phyloP scores from a whole-genome alignment of 2,888 invertebrate species.

The Diplolepis rosae region DNA sequence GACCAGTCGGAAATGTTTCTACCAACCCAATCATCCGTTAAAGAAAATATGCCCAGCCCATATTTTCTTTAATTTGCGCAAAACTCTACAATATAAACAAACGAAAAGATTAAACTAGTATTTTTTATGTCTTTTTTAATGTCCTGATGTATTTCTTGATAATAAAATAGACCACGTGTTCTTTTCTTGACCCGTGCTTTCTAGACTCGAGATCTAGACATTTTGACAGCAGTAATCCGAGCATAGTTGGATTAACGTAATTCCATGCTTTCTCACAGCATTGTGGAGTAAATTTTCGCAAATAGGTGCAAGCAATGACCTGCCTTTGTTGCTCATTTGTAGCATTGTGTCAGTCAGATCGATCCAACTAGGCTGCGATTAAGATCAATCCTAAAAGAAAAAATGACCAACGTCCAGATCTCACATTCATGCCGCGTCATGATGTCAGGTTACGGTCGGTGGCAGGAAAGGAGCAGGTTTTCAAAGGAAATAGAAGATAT shows the following conservation, averaged over 20 bases:
- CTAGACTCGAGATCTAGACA: background rate
- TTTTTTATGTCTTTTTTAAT: no score
- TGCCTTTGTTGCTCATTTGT: slow-evolving; percentile 24
- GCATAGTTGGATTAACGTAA: slow-evolving; percentile 12
- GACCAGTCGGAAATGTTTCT: background rate
- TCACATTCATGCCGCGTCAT: slow-evolving; percentile 20
- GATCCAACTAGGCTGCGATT: slow-evolving; percentile 23
- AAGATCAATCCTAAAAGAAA: slow-evolving; percentile 14
- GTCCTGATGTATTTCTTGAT: background rate
- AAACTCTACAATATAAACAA: no score
- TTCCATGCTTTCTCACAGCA: slow-evolving; percentile 23
- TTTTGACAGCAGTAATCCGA: slow-evolving; percentile 42
- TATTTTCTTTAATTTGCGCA: no score
- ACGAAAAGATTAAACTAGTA: no score
- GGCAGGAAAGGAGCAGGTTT: slow-evolving; percentile 28
- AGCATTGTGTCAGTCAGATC: slow-evolving; percentile 20
- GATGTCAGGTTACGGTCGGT: slow-evolving; percentile 26
- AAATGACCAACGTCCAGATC: slow-evolving; percentile 29
- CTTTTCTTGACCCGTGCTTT: background rate
- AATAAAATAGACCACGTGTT: background rate
- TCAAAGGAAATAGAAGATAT: slow-evolving; percentile 29
- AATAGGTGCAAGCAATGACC: slow-evolving; percentile 28
- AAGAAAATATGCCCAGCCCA: slow-evolving; percentile 8
- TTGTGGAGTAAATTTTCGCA: slow-evolving; percentile 21
- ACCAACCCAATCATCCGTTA: background rate